A percentile compares a stretch with the other conserved stretches of the same genome.
phyloP scores from a whole-genome alignment of 2,888 invertebrate genomes.

The Balanococcus diminutus region DNA sequence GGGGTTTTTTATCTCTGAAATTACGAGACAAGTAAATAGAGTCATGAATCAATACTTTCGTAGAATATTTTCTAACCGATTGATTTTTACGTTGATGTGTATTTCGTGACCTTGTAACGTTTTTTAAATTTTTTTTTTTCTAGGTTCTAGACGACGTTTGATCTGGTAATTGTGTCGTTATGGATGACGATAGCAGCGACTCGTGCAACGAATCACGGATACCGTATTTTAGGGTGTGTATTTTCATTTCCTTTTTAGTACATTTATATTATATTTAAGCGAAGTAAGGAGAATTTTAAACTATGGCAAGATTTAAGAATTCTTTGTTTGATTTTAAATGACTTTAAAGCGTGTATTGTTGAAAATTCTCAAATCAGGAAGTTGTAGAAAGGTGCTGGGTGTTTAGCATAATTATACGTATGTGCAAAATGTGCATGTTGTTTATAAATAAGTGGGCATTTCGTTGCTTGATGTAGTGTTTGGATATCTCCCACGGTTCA shows the following conservation, averaged over 20 bases:
- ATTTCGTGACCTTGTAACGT: neutral
- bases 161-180: neutral
- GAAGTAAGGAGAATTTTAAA: too few relatives aligned
- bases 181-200: conserved; percentile 49
- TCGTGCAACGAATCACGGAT: conserved; percentile 34
- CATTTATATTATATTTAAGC: too few relatives aligned
- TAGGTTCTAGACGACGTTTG: neutral
- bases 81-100: neutral
- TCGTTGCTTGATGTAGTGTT: too few relatives aligned
- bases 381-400: too few relatives aligned
- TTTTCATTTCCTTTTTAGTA: neutral
- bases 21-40: neutral
- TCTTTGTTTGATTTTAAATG: too few relatives aligned
- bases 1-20: neutral
- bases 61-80: neutral
- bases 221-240: conserved; percentile 45
- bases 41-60: neutral
- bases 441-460: too few relatives aligned
- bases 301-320: too few relatives aligned
- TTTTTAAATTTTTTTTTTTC: neutral
- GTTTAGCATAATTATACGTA: too few relatives aligned
- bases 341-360: too few relatives aligned
- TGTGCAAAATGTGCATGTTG: too few relatives aligned
- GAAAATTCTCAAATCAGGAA: too few relatives aligned
- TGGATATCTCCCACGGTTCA: neutral